Evolutionary conservation across 2,113 vertebrate genomes (phyloP).

Genomic region (Morone chrysops): DNA sequence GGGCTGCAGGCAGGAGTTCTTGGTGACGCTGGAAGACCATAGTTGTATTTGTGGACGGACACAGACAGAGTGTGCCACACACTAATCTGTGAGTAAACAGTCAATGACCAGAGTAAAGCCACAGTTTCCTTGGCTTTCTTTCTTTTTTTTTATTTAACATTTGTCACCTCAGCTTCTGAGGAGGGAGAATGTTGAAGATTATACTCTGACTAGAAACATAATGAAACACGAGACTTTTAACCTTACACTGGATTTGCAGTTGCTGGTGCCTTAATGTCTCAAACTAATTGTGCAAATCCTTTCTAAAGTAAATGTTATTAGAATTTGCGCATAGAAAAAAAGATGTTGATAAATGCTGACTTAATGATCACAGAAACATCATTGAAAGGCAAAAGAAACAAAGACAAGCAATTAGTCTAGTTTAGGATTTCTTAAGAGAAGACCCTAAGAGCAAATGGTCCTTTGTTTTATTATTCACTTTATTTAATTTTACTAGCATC

Average conservation of each 20-base stretch:
- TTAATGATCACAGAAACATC: not conserved
- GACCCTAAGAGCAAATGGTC: not conserved
- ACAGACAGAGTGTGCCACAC: slow-evolving; percentile 7
- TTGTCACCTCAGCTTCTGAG: slow-evolving; percentile 10
- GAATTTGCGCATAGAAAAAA: not conserved
- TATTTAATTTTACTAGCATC: not conserved
- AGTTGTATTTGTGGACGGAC: slow-evolving; percentile 36
- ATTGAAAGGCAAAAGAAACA: not conserved
- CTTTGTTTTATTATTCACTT: not conserved
- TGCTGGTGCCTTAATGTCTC: not conserved
- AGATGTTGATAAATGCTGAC: too few relatives aligned
- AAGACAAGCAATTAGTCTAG: not conserved
- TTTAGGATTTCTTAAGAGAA: not conserved
- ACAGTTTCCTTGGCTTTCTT: slow-evolving; percentile 1
- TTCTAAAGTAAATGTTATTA: not conserved
- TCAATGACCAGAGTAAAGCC: slow-evolving; percentile 26
- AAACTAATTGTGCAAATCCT: not conserved
- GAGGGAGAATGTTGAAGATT: not conserved
- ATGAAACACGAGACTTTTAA: not conserved
- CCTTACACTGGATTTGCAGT: not conserved
- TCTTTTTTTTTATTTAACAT: slow-evolving; percentile 17
- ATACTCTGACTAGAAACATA: not conserved
- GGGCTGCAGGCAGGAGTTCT: slow-evolving; percentile 15
- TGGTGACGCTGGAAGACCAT: not conserved
- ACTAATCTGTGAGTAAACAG: slow-evolving; percentile 53